phyloP scores from a whole-genome alignment of 2,797 vertebrate species.

The Buphagus erythrorhynchus region DNA sequence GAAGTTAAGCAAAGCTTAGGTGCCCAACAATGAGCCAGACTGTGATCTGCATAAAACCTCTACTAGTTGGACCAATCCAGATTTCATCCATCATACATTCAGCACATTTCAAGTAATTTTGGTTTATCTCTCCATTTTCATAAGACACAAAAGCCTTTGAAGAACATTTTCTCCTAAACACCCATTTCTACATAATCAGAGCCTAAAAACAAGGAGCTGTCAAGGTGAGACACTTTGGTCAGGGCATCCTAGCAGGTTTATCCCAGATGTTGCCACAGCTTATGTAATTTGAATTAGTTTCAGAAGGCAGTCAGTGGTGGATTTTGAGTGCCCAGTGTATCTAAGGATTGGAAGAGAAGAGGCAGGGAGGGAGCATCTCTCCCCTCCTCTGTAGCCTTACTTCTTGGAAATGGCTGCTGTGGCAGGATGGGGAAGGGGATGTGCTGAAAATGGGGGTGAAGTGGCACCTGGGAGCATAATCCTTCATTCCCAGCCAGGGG shows the following conservation, averaged over 20 bases:
- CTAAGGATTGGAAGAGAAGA: not conserved
- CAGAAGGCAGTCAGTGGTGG: not conserved
- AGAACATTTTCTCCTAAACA: not conserved
- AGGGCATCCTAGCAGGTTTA: not conserved
- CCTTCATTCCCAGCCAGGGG: not conserved
- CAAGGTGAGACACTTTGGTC: not conserved
- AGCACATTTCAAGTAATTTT: not conserved
- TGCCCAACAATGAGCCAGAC: not conserved
- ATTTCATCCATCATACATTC: not conserved
- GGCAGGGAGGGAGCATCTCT: not conserved
- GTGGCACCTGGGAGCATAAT: not conserved
- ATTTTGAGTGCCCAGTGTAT: not conserved
- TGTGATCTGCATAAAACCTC: not conserved
- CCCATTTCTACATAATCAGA: not conserved
- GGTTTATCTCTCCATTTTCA: not conserved
- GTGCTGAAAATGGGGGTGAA: not conserved
- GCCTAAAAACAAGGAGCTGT: not conserved
- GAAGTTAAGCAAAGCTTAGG: constrained; percentile 7
- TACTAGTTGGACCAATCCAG: not conserved
- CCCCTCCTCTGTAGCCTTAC: not conserved
- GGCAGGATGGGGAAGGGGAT: not conserved
- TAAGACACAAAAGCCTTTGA: not conserved
- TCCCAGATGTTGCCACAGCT: not conserved
- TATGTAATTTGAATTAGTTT: not conserved
- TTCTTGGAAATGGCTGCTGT: not conserved